phyloP scores from a whole-genome alignment of 2,797 vertebrate species.

The Podarcis siculus region DNA sequence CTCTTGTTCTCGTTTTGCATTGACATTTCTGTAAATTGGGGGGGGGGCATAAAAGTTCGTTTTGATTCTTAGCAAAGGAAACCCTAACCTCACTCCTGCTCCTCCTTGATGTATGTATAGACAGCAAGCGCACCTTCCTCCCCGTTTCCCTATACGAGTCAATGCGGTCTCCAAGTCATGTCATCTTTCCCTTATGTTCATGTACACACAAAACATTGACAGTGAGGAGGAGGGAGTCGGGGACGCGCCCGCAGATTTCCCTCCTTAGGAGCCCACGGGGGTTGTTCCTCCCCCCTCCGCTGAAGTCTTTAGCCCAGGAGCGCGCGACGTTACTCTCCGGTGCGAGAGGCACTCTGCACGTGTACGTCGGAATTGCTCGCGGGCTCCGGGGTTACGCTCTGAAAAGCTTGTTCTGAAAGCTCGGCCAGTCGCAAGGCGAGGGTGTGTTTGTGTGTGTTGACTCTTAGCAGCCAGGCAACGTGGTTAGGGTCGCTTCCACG shows the following conservation, averaged over 20 bases:
- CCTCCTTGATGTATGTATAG: too few relatives aligned
- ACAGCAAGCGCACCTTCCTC: not conserved
- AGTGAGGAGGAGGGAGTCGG: not conserved
- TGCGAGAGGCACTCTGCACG: not conserved
- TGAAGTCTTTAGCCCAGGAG: not conserved
- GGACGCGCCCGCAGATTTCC: not conserved
- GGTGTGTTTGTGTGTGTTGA: too few relatives aligned
- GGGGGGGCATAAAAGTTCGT: not conserved
- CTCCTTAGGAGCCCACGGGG: not conserved
- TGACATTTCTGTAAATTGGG: not conserved
- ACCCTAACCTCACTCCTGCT: not conserved
- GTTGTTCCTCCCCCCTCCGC: too few relatives aligned
- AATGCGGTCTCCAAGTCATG: not conserved
- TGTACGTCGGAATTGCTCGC: not conserved
- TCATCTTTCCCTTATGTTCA: not conserved
- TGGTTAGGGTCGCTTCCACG: not conserved
- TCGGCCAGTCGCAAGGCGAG: too few relatives aligned
- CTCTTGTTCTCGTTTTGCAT: not conserved
- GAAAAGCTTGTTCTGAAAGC: too few relatives aligned
- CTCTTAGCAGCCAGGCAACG: too few relatives aligned
- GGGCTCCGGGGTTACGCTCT: not conserved
- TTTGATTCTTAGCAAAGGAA: not conserved
- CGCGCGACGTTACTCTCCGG: too few relatives aligned
- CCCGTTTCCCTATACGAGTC: not conserved
- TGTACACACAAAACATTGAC: not conserved